phyloP scores from a whole-genome alignment of 2,113 vertebrate genomes.

The Regulus satrapa region DNA sequence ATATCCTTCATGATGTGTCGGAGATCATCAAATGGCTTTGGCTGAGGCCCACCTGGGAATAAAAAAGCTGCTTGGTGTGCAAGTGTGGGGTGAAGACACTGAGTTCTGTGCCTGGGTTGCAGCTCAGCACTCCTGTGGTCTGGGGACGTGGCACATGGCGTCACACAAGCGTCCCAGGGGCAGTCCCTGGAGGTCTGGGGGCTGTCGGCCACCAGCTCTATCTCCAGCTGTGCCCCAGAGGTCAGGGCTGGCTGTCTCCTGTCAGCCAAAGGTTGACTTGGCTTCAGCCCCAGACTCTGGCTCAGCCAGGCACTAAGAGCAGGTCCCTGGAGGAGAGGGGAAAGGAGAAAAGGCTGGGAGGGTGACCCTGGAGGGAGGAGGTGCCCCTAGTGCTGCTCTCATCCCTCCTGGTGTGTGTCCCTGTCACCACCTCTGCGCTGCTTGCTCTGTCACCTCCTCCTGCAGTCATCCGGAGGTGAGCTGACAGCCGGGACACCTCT shows the following conservation, averaged over 20 bases:
- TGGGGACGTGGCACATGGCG: fast-evolving
- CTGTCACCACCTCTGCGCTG: neutral
- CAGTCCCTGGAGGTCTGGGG: neutral
- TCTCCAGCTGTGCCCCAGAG: neutral
- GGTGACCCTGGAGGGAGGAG: neutral
- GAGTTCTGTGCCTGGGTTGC: fast-evolving
- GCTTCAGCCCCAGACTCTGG: neutral
- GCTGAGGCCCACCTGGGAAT: neutral
- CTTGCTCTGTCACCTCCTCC: neutral
- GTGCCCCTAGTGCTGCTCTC: neutral
- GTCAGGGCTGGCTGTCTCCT: neutral
- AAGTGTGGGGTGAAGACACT: fast-evolving
- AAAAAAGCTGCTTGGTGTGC: neutral
- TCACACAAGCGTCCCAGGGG: neutral
- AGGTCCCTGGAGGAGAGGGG: neutral
- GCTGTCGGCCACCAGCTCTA: neutral
- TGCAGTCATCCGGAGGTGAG: fast-evolving
- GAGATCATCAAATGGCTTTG: neutral
- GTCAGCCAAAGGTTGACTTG: fast-evolving
- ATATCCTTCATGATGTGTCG: conserved; percentile 38
- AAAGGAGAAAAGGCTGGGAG: too few species aligned
- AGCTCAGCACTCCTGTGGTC: neutral
- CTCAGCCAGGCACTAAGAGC: neutral
- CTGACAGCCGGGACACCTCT: neutral
- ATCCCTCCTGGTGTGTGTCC: neutral